phyloP scores from a whole-genome alignment of 2,888 invertebrate genomes.

The Lacanobia oleracea region DNA sequence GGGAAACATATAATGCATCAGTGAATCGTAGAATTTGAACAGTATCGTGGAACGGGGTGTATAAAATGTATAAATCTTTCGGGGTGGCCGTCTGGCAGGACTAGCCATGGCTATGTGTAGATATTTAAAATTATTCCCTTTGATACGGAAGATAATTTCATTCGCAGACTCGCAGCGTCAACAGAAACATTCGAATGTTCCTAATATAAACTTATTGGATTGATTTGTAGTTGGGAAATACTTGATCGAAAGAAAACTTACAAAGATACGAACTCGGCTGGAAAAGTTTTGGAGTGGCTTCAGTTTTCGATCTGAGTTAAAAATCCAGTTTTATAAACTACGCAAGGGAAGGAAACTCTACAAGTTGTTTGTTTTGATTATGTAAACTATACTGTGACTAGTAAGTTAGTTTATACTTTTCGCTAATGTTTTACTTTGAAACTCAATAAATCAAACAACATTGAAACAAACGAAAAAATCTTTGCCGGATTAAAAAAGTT shows the following conservation, averaged over 20 bases:
- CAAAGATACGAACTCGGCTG: conserved; percentile 17
- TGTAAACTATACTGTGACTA: conserved; percentile 1
- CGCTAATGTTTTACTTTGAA: conserved; percentile 8
- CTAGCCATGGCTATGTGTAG: conserved; percentile 84
- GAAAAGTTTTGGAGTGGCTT: conserved; percentile 5
- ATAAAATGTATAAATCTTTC: conserved; percentile 85
- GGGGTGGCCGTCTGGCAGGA: conserved; percentile 83
- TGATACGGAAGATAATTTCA: conserved; percentile 90
- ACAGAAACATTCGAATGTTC: conserved; percentile 71
- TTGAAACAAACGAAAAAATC: not conserved
- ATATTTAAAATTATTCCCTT: conserved; percentile 90
- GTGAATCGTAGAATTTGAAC: conserved; percentile 84
- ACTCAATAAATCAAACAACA: not conserved
- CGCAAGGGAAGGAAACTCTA: not conserved
- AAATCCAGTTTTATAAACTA: conserved; percentile 5
- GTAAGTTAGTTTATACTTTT: conserved; percentile 5
- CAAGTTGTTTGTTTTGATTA: not conserved
- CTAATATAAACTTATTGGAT: conserved; percentile 26
- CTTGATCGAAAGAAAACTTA: conserved; percentile 33
- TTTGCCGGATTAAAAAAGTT: not conserved
- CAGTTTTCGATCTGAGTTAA: conserved; percentile 12
- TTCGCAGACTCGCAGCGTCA: conserved; percentile 81
- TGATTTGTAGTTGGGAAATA: conserved; percentile 14
- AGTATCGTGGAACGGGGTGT: conserved; percentile 78
- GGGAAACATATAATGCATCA: conserved; percentile 85